These are phyloP conservation scores for Heteractis magnifica DNA, from an alignment of 92 coral and sea anemone genomes.

Conservation along the genomic window DNA sequence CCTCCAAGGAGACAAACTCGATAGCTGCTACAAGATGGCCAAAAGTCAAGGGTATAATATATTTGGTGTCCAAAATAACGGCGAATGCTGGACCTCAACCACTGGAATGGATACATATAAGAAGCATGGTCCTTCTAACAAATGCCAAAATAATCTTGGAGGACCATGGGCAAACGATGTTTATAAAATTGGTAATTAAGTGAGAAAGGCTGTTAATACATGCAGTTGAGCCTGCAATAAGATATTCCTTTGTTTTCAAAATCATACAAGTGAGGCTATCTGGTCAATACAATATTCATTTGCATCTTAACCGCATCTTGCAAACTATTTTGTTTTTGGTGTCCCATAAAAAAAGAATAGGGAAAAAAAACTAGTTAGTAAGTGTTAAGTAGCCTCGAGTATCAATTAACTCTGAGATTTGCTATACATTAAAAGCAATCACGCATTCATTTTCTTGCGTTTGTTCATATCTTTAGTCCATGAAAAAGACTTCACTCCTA, in stretches of 20 bases:
- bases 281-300: too few species aligned
- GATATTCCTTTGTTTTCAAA: too few species aligned
- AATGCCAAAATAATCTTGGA: slow-evolving; percentile 13
- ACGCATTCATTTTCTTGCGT: too few species aligned
- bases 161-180: slow-evolving; percentile 39
- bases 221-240: too few species aligned
- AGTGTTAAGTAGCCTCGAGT: too few species aligned
- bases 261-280: too few species aligned
- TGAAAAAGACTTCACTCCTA: slow-evolving; percentile 23
- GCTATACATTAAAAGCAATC: too few species aligned
- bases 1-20: not conserved
- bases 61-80: slow-evolving; percentile 21
- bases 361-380: too few species aligned
- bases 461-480: not conserved
- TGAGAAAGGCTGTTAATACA: not conserved
- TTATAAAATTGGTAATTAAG: slow-evolving; percentile 22
- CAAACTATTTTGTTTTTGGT: too few species aligned
- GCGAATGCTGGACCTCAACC: slow-evolving; percentile 30
- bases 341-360: too few species aligned
- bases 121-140: slow-evolving; percentile 12
- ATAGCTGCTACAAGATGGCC: slow-evolving; percentile 16
- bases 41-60: slow-evolving; percentile 19
- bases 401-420: too few species aligned
- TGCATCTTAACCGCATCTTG: too few species aligned
- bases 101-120: slow-evolving; percentile 17